Evolutionary conservation across 30 jellyfish, hydroid and myxozoan genomes (phyloP).

Genomic region (Aurelia sp.): DNA sequence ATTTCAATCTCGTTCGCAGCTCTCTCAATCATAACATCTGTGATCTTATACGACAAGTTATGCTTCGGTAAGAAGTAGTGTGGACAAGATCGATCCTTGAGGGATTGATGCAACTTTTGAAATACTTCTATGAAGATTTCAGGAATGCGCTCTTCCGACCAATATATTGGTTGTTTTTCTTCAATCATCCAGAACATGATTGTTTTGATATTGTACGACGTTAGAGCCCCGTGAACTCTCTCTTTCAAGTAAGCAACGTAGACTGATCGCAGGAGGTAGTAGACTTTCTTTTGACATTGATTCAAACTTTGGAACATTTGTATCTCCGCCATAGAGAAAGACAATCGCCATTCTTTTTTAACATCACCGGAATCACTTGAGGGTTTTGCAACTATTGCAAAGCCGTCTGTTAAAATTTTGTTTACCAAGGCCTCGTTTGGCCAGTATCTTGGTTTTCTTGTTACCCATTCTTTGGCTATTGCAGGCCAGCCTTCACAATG

Average conservation of each 20-base stretch:
- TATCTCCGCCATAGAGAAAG: slow-evolving; percentile 15
- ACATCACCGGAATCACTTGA: slow-evolving; percentile 16
- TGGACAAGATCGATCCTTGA: slow-evolving; percentile 22
- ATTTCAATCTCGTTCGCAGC: background rate
- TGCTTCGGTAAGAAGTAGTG: slow-evolving; percentile 25
- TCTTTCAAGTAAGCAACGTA: slow-evolving; percentile 11
- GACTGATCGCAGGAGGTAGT: slow-evolving; percentile 16
- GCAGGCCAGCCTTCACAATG: slow-evolving; percentile 13
- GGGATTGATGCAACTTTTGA: slow-evolving; percentile 4
- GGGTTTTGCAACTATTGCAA: slow-evolving; percentile 12
- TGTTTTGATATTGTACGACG: slow-evolving; percentile 14
- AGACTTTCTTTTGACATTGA: background rate
- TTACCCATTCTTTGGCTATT: slow-evolving; percentile 3
- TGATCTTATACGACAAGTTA: background rate
- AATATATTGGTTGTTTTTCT: background rate
- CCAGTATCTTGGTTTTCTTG: slow-evolving; percentile 2
- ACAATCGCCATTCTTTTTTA: slow-evolving; percentile 15
- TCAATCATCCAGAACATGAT: slow-evolving; percentile 2
- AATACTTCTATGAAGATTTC: slow-evolving; percentile 10
- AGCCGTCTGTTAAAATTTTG: background rate
- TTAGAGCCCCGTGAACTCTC: background rate
- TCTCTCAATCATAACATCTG: background rate
- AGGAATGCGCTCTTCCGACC: background rate
- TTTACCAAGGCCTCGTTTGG: background rate
- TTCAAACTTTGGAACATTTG: background rate